Evolutionary conservation across 1,140 invertebrate species (phyloP).

Genomic region (Pseudomyrmex concolor): DNA sequence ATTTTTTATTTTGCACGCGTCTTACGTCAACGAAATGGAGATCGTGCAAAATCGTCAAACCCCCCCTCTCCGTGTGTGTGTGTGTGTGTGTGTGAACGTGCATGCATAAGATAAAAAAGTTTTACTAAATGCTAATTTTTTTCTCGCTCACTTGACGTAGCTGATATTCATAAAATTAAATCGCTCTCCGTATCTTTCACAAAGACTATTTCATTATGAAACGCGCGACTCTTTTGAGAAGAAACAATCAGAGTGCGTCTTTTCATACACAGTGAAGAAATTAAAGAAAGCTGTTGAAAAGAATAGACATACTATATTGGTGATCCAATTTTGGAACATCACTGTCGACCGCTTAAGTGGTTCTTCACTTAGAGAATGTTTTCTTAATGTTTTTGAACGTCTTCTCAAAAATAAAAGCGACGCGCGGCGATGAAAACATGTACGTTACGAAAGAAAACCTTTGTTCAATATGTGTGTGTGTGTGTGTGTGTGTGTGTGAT

Average conservation of each 20-base stretch:
- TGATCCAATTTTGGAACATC: constrained; percentile 56
- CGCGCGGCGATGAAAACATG: constrained; percentile 44
- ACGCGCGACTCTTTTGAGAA: background rate
- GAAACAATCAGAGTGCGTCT: background rate
- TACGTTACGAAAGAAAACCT: background rate
- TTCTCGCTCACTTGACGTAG: background rate
- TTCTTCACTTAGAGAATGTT: constrained; percentile 26
- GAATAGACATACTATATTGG: constrained; percentile 23
- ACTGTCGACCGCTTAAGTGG: constrained; percentile 58
- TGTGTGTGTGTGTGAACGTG: too few relatives aligned
- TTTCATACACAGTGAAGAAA: constrained; percentile 3
- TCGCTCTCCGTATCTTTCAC: background rate
- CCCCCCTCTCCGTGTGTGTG: too few relatives aligned
- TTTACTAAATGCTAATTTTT: constrained; percentile 53
- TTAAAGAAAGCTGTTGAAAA: constrained; percentile 14
- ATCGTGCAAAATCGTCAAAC: background rate
- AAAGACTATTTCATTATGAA: constrained; percentile 32
- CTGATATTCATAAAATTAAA: constrained; percentile 33
- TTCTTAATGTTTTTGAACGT: constrained; percentile 8
- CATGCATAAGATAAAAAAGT: constrained; percentile 18
- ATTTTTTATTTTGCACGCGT: background rate
- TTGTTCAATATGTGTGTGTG: too few relatives aligned
- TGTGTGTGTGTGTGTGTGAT: too few relatives aligned
- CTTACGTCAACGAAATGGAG: background rate
- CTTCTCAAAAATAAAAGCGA: constrained; percentile 38